phyloP scores from a whole-genome alignment of 2,888 invertebrate genomes.

The Pammene aurita region DNA sequence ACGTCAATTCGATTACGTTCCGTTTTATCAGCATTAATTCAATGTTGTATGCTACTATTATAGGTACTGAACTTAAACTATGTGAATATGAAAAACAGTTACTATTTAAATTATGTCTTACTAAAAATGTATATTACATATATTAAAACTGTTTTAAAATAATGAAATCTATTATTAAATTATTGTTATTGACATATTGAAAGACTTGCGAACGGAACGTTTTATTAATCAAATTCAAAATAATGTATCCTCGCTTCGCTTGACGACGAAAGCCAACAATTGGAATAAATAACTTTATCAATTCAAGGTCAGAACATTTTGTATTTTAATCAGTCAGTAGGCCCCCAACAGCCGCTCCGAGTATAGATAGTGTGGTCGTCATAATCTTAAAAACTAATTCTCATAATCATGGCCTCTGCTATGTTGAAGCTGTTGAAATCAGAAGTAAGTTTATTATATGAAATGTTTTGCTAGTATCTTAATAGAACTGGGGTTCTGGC shows the following conservation, averaged over 20 bases:
- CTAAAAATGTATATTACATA: too few species aligned
- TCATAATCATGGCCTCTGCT: constrained; percentile 63
- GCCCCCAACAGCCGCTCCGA: constrained; percentile 54
- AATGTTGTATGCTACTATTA: too few species aligned
- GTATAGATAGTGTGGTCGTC: constrained; percentile 43
- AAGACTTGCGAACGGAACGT: constrained; percentile 37
- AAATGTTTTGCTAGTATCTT: background rate
- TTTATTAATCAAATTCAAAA: constrained; percentile 43
- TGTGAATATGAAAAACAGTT: too few species aligned
- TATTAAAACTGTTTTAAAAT: too few species aligned
- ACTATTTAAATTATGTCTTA: too few species aligned
- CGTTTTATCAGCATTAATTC: background rate
- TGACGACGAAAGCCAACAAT: constrained; percentile 50
- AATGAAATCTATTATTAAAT: too few species aligned
- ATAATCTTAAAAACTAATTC: constrained; percentile 43
- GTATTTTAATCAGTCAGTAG: constrained; percentile 75
- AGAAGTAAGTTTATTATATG: constrained; percentile 67
- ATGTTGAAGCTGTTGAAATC: constrained; percentile 75
- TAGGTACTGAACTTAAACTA: too few species aligned
- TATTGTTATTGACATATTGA: background rate
- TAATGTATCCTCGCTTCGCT: constrained; percentile 38
- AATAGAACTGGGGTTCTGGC: background rate
- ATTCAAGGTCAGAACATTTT: constrained; percentile 75
- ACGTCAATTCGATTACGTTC: constrained; percentile 1
- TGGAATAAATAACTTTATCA: constrained; percentile 71